Percentiles rank a stretch among this genome's conserved stretches.
phyloP scores from a whole-genome alignment of 2,797 vertebrate genomes.

The Tragelaphus oryx region DNA sequence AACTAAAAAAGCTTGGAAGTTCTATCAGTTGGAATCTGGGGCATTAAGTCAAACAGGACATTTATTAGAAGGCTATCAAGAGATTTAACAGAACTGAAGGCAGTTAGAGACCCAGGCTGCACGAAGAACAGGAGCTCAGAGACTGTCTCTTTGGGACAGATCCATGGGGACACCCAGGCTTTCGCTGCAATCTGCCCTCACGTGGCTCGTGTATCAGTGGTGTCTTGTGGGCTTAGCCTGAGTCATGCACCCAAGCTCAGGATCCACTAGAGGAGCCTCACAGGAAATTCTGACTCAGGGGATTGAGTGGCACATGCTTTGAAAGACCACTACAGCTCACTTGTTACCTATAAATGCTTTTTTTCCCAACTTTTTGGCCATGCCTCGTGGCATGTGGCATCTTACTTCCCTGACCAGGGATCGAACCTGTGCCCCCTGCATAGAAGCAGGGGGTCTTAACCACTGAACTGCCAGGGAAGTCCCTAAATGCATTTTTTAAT shows the following conservation, averaged over 20 bases:
- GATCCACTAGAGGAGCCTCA: neutral
- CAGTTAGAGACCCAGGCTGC: neutral
- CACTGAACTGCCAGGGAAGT: neutral
- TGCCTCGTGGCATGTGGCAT: neutral
- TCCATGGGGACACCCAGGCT: neutral
- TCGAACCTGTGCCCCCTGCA: rapidly evolving
- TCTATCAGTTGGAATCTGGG: neutral
- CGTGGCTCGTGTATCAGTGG: neutral
- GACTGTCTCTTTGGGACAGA: neutral
- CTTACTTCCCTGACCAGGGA: neutral
- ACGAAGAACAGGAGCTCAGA: neutral
- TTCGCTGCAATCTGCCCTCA: rapidly evolving
- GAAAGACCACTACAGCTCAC: neutral
- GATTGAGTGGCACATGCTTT: neutral
- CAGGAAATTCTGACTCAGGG: neutral
- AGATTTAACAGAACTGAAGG: neutral
- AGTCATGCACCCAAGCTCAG: neutral
- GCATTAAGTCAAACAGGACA: neutral
- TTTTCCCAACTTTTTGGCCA: neutral
- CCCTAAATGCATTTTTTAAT: neutral
- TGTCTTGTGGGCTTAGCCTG: neutral
- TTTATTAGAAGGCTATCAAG: neutral
- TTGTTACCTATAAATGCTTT: neutral
- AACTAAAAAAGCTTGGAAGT: neutral
- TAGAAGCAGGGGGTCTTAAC: neutral